These are phyloP conservation scores for Brenthis ino DNA, from an alignment of 2,888 invertebrate species.

Conservation along the genomic window DNA sequence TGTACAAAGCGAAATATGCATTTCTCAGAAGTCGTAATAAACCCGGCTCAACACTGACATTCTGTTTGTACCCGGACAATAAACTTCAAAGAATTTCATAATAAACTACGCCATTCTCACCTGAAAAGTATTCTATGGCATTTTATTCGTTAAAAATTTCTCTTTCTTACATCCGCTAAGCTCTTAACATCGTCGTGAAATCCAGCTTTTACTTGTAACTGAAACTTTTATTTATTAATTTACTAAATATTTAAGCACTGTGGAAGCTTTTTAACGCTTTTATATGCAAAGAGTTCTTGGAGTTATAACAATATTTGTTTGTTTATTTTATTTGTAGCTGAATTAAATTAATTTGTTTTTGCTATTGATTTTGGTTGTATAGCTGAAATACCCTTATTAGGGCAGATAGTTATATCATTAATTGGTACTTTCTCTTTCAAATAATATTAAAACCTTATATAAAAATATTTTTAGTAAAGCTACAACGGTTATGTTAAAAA, in stretches of 20 bases:
- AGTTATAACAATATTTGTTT: too few species aligned
- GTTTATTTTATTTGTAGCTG: too few species aligned
- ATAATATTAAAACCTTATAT: too few species aligned
- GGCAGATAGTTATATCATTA: too few species aligned
- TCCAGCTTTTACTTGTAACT: neutral
- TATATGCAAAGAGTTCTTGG: too few species aligned
- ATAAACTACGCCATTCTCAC: slow-evolving; percentile 35
- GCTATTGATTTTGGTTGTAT: too few species aligned
- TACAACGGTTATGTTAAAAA: too few species aligned
- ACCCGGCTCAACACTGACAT: slow-evolving; percentile 25
- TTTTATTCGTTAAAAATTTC: slow-evolving; percentile 24
- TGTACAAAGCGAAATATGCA: slow-evolving; percentile 32
- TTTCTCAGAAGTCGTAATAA: slow-evolving; percentile 29
- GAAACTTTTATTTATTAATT: neutral
- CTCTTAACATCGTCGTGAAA: neutral
- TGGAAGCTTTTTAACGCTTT: too few species aligned
- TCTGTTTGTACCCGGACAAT: slow-evolving; percentile 38
- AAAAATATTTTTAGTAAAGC: too few species aligned
- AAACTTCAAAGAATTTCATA: slow-evolving; percentile 39
- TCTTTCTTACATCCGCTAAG: neutral
- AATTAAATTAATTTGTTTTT: too few species aligned
- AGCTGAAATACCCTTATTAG: too few species aligned
- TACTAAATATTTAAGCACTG: neutral
- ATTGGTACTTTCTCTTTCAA: too few species aligned
- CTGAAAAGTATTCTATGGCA: slow-evolving; percentile 30